Percentiles rank a stretch among this genome's conserved stretches.
Conservation (phyloP, 2,113 vertebrate species). For the Tetrax tetrax region DNA sequence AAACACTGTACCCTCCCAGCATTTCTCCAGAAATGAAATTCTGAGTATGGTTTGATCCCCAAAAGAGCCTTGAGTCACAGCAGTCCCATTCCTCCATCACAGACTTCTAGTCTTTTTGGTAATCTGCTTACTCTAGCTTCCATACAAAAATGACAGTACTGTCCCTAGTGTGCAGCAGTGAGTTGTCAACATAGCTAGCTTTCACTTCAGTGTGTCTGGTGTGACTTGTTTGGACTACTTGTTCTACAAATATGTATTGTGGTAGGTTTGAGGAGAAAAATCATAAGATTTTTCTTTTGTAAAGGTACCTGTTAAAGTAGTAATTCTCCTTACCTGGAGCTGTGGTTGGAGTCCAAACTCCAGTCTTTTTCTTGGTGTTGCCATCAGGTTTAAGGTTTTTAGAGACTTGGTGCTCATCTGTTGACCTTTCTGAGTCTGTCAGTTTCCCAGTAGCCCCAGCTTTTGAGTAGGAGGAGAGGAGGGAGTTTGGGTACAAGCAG, state of each 20-base stretch:
- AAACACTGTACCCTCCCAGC: background rate
- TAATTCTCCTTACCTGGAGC: background rate
- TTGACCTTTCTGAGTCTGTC: background rate
- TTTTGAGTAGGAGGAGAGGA: rapidly evolving
- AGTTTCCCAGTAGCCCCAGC: background rate
- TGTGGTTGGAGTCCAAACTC: background rate
- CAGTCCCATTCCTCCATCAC: background rate
- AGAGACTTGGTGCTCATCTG: rapidly evolving
- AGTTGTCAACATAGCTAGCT: background rate
- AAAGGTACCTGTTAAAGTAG: background rate
- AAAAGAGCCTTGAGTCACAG: background rate
- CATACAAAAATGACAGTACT: background rate
- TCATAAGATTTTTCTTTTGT: too few species aligned
- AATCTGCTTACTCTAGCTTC: background rate
- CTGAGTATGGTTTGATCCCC: background rate
- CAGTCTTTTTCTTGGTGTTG: background rate
- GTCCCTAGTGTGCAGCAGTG: background rate
- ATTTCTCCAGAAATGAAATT: background rate
- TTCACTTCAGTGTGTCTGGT: background rate
- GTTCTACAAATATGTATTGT: background rate
- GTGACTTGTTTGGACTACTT: background rate
- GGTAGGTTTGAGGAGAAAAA: background rate
- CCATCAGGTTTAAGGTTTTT: background rate
- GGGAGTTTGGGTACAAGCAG: background rate
- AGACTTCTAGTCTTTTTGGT: background rate